These are phyloP conservation scores for Parelbella ahira DNA, from an alignment of 2,888 invertebrate species.

Conservation along the genomic window DNA sequence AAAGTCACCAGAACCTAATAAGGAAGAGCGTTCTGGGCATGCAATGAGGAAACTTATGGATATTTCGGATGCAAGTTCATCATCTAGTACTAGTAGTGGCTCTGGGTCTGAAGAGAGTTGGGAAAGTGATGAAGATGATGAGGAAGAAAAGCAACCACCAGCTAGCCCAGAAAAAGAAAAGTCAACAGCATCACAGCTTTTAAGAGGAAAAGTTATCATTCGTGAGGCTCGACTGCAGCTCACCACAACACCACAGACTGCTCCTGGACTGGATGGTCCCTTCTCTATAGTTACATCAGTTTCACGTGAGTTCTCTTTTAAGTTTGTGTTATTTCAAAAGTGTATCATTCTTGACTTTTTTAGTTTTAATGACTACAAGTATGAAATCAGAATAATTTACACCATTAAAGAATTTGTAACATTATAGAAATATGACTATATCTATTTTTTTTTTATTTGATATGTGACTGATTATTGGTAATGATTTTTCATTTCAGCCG, in stretches of 20 bases:
- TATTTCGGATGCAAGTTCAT: constrained; percentile 73
- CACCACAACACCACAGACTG: constrained; percentile 64
- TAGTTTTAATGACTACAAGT: no score
- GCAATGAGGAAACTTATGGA: constrained; percentile 73
- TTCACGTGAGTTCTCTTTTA: constrained; percentile 71
- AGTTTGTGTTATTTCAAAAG: no score
- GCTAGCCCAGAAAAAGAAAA: constrained; percentile 73
- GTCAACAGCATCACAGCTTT: constrained; percentile 67
- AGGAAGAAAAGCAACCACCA: constrained; percentile 58
- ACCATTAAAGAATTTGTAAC: no score
- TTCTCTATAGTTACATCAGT: constrained; percentile 77
- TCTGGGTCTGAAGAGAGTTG: constrained; percentile 72
- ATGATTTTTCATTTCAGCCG: constrained; percentile 62
- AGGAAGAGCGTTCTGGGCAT: constrained; percentile 68
- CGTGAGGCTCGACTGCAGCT: constrained; percentile 85
- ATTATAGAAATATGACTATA: no score
- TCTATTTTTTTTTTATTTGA: no score
- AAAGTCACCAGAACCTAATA: constrained; percentile 51
- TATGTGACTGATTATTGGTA: no score
- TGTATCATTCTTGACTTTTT: no score
- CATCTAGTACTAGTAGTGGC: constrained; percentile 67
- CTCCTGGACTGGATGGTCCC: constrained; percentile 82
- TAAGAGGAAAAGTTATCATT: constrained; percentile 84
- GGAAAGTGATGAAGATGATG: constrained; percentile 68
- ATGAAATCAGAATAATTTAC: no score